Evolutionary conservation across 2,113 vertebrate species (phyloP).

Genomic region (Porphyrio hochstetteri): DNA sequence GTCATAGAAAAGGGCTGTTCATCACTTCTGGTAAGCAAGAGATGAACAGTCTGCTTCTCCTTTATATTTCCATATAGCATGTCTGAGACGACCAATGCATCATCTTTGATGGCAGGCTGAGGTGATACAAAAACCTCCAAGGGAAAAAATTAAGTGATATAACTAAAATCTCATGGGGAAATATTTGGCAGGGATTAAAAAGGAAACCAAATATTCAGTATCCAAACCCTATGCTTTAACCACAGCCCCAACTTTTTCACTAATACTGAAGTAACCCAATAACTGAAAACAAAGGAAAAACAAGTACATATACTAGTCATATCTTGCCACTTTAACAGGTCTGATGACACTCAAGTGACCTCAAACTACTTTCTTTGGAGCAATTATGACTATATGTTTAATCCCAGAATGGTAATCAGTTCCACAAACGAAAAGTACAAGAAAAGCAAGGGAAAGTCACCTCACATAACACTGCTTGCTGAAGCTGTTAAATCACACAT

Average conservation of each 20-base stretch:
- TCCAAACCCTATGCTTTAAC: neutral
- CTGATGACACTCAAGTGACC: neutral
- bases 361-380: neutral
- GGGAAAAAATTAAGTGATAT: neutral
- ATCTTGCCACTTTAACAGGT: constrained; percentile 11
- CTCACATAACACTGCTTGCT: neutral
- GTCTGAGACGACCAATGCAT: neutral
- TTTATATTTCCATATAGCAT: neutral
- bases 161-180: constrained; percentile 3
- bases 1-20: neutral
- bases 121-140: neutral
- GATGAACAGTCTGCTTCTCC: neutral
- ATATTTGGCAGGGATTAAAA: neutral
- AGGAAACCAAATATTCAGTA: constrained; percentile 16
- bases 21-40: neutral
- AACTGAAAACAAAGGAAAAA: constrained; percentile 17
- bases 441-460: constrained; percentile 1
- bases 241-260: constrained; percentile 13
- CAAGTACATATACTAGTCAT: neutral
- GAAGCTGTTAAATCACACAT: constrained; percentile 17
- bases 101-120: neutral
- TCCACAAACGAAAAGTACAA: neutral
- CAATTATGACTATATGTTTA: neutral
- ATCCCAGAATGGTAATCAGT: constrained; percentile 5
- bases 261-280: neutral